These are phyloP conservation scores for Paracyclopina nana DNA, from an alignment of 1,140 invertebrate species.

Conservation along the genomic window DNA sequence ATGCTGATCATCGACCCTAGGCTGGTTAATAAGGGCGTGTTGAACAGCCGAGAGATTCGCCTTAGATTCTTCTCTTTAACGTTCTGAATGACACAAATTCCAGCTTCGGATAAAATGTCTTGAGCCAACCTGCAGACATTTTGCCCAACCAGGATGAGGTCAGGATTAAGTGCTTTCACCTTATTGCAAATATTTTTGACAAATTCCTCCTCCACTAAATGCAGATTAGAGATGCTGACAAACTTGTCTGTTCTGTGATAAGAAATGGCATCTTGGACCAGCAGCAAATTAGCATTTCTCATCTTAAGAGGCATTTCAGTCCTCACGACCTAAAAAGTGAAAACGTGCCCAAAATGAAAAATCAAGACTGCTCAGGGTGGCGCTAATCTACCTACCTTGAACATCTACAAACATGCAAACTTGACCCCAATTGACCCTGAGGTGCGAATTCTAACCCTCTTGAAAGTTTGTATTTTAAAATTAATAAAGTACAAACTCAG, in stretches of 20 bases:
- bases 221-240: not conserved
- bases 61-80: constrained; percentile 67
- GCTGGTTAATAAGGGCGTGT: constrained; percentile 67
- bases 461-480: too few species aligned
- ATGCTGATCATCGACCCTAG: constrained; percentile 61
- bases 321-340: too few species aligned
- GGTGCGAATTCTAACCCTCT: too few species aligned
- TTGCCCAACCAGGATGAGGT: constrained; percentile 15
- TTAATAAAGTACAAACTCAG: too few species aligned
- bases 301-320: not conserved
- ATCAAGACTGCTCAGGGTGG: too few species aligned
- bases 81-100: constrained; percentile 67
- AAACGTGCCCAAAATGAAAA: too few species aligned
- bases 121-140: constrained; percentile 3
- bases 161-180: constrained; percentile 17
- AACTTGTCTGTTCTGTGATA: not conserved
- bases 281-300: not conserved
- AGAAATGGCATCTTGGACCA: constrained; percentile 1
- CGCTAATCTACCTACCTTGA: too few species aligned
- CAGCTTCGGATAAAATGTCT: constrained; percentile 23
- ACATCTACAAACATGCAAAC: too few species aligned
- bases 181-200: constrained; percentile 24
- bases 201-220: constrained; percentile 3
- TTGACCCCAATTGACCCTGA: too few species aligned
- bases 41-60: constrained; percentile 54